Conservation (phyloP, 2,797 vertebrate genomes). For the Enteromius anoplus region DNA sequence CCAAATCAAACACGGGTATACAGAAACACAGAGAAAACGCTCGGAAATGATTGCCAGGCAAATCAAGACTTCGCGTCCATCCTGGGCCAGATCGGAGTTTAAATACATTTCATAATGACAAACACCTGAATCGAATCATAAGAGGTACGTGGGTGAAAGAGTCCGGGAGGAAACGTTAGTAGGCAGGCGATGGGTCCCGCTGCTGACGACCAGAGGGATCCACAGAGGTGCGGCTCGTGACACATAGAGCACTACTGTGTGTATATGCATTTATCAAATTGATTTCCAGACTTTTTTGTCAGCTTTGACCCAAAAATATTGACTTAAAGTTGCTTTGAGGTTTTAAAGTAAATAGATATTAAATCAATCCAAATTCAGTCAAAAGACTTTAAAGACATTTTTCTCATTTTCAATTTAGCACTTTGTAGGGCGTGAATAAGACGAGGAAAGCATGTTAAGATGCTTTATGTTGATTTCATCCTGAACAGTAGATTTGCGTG, state of each 20-base stretch:
- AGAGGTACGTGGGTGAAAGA: no score
- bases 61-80: no score
- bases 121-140: no score
- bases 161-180: no score
- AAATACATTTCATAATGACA: no score
- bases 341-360: neutral
- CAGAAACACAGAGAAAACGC: no score
- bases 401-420: neutral
- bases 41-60: no score
- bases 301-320: neutral
- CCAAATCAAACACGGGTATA: no score
- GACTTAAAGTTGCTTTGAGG: neutral
- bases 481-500: neutral
- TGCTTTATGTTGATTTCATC: constrained; percentile 1
- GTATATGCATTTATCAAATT: neutral
- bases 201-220: no score
- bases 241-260: neutral
- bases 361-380: neutral
- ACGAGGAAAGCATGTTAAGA: neutral
- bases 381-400: neutral
- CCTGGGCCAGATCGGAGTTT: no score
- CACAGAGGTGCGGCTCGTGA: no score
- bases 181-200: no score
- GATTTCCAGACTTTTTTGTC: neutral
- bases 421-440: neutral